Evolutionary conservation across 2,888 invertebrate species (phyloP), one percentile per base, ranked within the genome.

Genomic region (Lepeophtheirus nordmannii): DNA sequence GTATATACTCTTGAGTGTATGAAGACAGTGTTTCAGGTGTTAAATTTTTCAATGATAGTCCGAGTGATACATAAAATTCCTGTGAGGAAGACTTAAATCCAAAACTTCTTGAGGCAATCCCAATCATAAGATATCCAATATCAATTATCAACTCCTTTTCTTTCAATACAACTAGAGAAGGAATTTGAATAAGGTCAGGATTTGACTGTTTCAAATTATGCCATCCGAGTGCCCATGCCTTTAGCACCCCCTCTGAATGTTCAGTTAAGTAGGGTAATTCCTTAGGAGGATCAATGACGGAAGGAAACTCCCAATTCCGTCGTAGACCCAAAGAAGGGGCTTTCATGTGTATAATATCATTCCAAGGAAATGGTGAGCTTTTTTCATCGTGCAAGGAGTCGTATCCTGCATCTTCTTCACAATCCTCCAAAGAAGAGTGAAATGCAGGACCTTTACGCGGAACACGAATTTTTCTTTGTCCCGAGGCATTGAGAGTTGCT

Each of bases 21-120:
- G 61, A 58, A 17, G 59, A 30, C 40, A 66, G 14, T n/a, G 66
- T 58, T 59, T 66, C 61, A 9, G 66, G 66, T 1, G 20, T 62
- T 11, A 30, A 37, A 1, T 23, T 30, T 2, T 17, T 17, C 5
- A 37, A 17, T 8, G 60, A 40, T 5, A 59, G 38, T 5, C 66
- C 66, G 0, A n/a, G 20, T 10, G 17, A 17, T 14, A 30, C 37
- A 38, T 1, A 60, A 23, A 60, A 60, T 11, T 14, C 30, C 23
- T 60, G 60, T 14, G 12, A 17, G 10, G 22, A 38, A 14, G 30
- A 14, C 37, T 60, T 30, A 23, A 38, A 60, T 20, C 60, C 60
- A 60, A 60, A 60, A 30, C 37, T 60, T 60, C 38, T 10, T 17
- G 60, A 60, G 17, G 30, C 60, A 38, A 60, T 60, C 22, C 60